Evolutionary conservation across 2,888 invertebrate genomes (phyloP), one percentile per base, ranked within the genome.

Genomic region (Linnaemya vulpina): DNA sequence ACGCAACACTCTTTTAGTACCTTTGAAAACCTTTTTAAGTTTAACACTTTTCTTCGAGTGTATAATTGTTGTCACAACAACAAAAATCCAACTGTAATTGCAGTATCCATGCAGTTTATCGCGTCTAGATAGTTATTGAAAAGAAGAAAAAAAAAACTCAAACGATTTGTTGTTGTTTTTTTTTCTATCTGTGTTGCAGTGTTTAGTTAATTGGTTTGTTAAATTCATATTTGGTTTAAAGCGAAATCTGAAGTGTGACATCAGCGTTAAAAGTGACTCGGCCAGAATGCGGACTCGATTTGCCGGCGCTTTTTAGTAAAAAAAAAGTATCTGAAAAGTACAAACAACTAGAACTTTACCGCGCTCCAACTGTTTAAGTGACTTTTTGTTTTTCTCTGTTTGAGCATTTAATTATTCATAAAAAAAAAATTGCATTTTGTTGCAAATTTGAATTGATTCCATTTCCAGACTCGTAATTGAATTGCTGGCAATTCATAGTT

Each of bases 191-290:
- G 15, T 49, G 15, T 68, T 35, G 51, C 49, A 17, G 35, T 30
- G 30, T 65, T 46, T 51, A 38, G 60, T 78, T 67, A 58, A 76
- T 80, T 73, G 22, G 53, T 51, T 67, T 49, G 55, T 81, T 74
- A 43, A 58, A 40, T 77, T 81, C 25, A 74, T 65, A 55, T 81
- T 68, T 74, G 62, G 46, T 46, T 77, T 74, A 53, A 73, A 73
- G 68, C 30, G 77, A n/a, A n/a, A 74, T 84, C 77, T 81, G 55
- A 55, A 73, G 73, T 85, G 84, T 85, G 84, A 85, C 84, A 85
- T 85, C 81, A 85, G 84, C 81, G 17, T 53, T 70, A 22, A 77
- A 81, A 77, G n/a, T 84, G 84, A 81, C 81, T 81, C 74, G 73
- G 67, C 80, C 77, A 77, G 62, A 81, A 81, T 62, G 40, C 40